Conservation (phyloP, 2,113 vertebrate genomes). For the Seriola quinqueradiata region DNA sequence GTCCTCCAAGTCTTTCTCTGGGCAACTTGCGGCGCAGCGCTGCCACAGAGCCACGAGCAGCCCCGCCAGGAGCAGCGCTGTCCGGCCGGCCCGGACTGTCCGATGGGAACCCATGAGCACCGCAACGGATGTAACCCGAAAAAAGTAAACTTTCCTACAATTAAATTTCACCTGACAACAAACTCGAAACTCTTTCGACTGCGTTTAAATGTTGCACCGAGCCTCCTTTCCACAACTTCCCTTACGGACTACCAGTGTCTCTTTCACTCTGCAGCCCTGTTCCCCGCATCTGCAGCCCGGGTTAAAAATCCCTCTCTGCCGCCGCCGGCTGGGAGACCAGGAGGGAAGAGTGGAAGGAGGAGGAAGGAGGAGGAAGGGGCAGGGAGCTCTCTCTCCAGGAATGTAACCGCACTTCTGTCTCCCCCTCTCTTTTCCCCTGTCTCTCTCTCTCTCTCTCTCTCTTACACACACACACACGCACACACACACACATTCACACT, state of each 20-base stretch:
- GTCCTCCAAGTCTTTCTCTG: conserved; percentile 91
- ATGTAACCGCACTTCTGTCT: conserved; percentile 72
- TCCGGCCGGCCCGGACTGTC: conserved; percentile 64
- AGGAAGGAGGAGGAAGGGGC: conserved; percentile 70
- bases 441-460: conserved; percentile 51
- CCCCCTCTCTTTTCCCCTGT: conserved; percentile 44
- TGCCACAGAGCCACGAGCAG: conserved; percentile 76
- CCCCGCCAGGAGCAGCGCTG: conserved; percentile 76
- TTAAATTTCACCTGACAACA: background rate
- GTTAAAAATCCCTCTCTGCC: conserved; percentile 74
- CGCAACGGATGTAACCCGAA: conserved; percentile 35
- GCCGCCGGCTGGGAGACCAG: conserved; percentile 80
- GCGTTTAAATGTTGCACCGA: conserved; percentile 7
- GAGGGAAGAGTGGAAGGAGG: conserved; percentile 64
- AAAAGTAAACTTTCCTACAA: conserved; percentile 58
- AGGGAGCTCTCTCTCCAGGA: conserved; percentile 78
- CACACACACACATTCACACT: conserved; percentile 2
- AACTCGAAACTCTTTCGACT: conserved; percentile 45
- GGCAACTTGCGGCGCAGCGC: conserved; percentile 85
- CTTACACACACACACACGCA: conserved; percentile 24
- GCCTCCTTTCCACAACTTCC: conserved; percentile 63
- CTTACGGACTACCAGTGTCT: conserved; percentile 44
- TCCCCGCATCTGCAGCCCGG: conserved; percentile 74
- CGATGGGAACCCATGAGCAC: conserved; percentile 75
- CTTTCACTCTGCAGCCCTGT: conserved; percentile 52